Conservation (phyloP, 2,113 vertebrate genomes). For the Platysternon megacephalum region DNA sequence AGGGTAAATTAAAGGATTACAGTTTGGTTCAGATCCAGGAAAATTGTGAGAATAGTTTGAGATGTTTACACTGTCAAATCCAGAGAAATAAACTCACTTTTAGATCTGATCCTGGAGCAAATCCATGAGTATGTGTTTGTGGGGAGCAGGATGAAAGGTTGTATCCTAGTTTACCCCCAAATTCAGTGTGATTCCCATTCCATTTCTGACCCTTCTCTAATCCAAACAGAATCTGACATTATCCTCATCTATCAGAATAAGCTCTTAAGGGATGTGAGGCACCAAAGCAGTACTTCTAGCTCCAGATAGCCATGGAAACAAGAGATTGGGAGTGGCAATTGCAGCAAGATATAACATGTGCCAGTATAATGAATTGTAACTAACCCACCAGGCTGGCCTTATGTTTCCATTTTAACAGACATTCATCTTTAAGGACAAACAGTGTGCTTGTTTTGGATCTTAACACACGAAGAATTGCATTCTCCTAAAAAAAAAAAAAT, state of each 20-base stretch:
- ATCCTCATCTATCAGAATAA: conserved; percentile 7
- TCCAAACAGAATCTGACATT: background rate
- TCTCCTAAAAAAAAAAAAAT: background rate
- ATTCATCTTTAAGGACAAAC: background rate
- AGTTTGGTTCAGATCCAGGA: background rate
- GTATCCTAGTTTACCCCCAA: background rate
- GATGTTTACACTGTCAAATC: no score
- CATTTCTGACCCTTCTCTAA: conserved; percentile 3
- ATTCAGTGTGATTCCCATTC: background rate
- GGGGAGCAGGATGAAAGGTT: background rate
- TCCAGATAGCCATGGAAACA: conserved; percentile 62
- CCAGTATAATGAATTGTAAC: background rate
- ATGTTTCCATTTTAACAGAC: background rate
- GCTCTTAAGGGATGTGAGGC: background rate
- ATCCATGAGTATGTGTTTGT: background rate
- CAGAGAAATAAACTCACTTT: background rate
- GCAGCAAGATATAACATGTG: background rate
- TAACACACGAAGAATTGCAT: background rate
- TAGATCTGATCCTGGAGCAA: background rate
- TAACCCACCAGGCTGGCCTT: background rate
- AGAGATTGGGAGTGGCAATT: background rate
- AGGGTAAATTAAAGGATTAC: background rate
- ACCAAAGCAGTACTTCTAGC: background rate
- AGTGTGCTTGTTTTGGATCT: background rate
- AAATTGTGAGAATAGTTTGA: no score